Percentiles rank a stretch among this genome's conserved stretches.
These are phyloP conservation scores for Embiotoca jacksoni DNA, from an alignment of 2,113 vertebrate species.

Conservation along the genomic window DNA sequence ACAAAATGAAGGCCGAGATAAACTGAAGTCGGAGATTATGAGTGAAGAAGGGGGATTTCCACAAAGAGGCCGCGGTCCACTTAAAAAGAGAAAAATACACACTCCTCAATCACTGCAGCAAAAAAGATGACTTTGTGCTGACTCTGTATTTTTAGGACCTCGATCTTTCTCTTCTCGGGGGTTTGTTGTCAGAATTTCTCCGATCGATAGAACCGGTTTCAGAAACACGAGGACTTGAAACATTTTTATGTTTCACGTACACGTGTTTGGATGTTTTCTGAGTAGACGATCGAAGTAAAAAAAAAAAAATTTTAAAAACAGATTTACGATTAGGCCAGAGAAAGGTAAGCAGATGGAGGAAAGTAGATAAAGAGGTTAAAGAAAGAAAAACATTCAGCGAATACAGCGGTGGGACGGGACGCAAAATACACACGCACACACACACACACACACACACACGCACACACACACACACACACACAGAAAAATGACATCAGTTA, in stretches of 20 bases:
- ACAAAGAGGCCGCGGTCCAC: background rate
- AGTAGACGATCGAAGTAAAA: no score
- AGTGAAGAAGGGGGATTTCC: constrained; percentile 41
- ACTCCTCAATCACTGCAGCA: background rate
- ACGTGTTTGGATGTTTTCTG: no score
- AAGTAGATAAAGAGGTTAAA: constrained; percentile 55
- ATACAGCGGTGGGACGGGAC: background rate
- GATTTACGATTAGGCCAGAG: background rate
- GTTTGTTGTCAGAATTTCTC: no score
- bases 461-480: background rate
- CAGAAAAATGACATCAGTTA: background rate
- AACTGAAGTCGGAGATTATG: constrained; percentile 6
- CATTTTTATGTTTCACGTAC: no score
- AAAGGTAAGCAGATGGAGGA: constrained; percentile 20
- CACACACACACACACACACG: background rate
- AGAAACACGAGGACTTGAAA: no score
- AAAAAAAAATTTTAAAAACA: no score
- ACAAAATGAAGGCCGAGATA: constrained; percentile 13
- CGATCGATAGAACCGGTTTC: no score
- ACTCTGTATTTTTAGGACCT: no score
- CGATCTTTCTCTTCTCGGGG: no score
- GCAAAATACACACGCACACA: background rate
- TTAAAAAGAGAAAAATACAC: constrained; percentile 11
- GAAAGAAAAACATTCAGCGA: constrained; percentile 4
- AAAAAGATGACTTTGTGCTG: background rate